Percentiles rank a stretch among this genome's conserved stretches.
phyloP scores from a whole-genome alignment of 2,113 vertebrate genomes.

The Etheostoma cragini region DNA sequence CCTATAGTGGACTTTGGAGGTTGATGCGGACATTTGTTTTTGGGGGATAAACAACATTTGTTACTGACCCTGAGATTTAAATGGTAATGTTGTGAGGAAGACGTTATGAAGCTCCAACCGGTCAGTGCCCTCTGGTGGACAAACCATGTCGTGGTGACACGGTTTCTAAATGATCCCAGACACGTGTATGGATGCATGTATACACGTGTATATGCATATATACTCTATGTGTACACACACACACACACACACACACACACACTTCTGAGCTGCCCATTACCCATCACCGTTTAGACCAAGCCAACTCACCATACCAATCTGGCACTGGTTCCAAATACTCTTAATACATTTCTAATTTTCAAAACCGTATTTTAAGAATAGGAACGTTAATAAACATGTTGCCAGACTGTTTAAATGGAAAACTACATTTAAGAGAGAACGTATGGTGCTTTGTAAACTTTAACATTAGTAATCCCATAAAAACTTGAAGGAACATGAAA shows the following conservation, averaged over 20 bases:
- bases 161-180: background rate
- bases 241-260: too few species aligned
- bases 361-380: background rate
- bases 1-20: background rate
- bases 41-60: background rate
- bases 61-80: background rate
- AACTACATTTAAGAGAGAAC: background rate
- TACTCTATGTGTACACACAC: too few species aligned
- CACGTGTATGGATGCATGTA: too few species aligned
- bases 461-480: too few species aligned
- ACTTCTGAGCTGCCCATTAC: background rate
- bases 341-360: background rate
- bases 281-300: background rate
- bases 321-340: background rate
- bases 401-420: background rate
- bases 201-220: too few species aligned
- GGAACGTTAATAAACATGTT: background rate
- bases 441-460: background rate
- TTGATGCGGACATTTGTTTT: background rate
- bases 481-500: background rate
- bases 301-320: too few species aligned
- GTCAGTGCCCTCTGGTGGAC: background rate
- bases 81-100: too few species aligned
- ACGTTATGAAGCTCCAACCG: background rate
- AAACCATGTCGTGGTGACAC: background rate